Evolutionary conservation across 2,113 vertebrate genomes (phyloP), one percentile per base, ranked within the genome.

Genomic region (Cyprinodon brontotheroides): DNA sequence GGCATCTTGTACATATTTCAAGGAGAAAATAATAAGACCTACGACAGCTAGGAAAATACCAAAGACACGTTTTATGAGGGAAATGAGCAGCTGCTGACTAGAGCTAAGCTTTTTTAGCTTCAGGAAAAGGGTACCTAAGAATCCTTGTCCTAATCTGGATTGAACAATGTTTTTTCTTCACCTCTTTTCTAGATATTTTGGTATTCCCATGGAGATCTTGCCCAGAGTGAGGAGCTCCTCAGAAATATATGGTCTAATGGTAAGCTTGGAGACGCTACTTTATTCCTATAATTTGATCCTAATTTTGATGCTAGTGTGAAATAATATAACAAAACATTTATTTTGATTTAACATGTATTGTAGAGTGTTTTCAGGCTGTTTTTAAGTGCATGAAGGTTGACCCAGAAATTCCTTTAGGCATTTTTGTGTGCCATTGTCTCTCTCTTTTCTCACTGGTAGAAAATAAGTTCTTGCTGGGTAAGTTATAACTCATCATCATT

Each of bases 171-270:
- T 29, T 47, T 20, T 39, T 36, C 0, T 59, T 0, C 37, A 64
- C 38, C 36, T 45, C 39, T 4, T 13, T 38, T 65, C 50, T 71
- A 98, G 97, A 67, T 98, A 98, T 92, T 98, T 98, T 91, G 96
- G 95, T 79, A 94, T 98, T 92, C 97, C 97, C 50, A 95, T 96
- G 95, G 94, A 95, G 88, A 96, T 98, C 88, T 91, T 98, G 77
- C 97, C 97, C 68, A 95, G 86, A 72, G 95, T 98, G 66, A 94
- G 95, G 87, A 98, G 97, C 81, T 98, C 96, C 47, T 98, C 97
- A 61, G 97, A 98, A 92, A 97, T 98, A 77, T 98, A 98, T 40
- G 97, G 97, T 22, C 72, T 97, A 77, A 96, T 98, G 96, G 97
- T 98, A 93, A 92, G 92, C 12, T 29, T 0, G 5, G 17, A 5